Evolutionary conservation across 2,888 invertebrate species (phyloP).

Genomic region (Polyommatus icarus): DNA sequence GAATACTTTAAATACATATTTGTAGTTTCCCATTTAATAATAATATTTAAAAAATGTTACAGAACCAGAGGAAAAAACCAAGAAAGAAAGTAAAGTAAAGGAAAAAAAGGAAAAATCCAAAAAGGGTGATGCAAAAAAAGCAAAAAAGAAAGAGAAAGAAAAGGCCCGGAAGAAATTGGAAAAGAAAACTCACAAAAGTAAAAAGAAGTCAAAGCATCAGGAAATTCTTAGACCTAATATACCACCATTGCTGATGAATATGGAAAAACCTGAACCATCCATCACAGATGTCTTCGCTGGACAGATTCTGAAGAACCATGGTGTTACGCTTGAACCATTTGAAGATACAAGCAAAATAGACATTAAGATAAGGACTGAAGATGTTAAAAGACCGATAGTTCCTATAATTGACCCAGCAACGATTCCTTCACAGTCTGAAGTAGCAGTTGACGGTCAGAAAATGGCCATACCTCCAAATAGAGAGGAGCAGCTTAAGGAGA

Average conservation of each 20-base stretch:
- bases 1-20: too few species aligned
- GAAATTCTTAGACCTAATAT: conserved; percentile 71
- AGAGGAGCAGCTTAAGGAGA: conserved; percentile 66
- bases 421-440: conserved; percentile 51
- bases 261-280: conserved; percentile 75
- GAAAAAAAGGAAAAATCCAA: conserved; percentile 71
- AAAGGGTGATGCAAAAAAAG: conserved; percentile 59
- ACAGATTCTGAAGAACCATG: conserved; percentile 79
- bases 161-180: conserved; percentile 63
- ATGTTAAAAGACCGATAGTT: conserved; percentile 61
- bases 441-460: conserved; percentile 35
- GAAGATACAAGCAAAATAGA: conserved; percentile 55
- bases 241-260: conserved; percentile 73
- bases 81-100: conserved; percentile 66
- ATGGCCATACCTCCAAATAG: conserved; percentile 51
- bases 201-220: conserved; percentile 67
- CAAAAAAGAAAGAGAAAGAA: conserved; percentile 67
- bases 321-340: conserved; percentile 57
- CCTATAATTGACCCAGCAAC: conserved; percentile 73
- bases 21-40: neutral
- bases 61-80: conserved; percentile 60
- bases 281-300: conserved; percentile 84
- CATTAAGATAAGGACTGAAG: conserved; percentile 51
- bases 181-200: conserved; percentile 70
- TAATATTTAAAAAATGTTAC: neutral